Conservation (phyloP, 2,888 invertebrate genomes). For the Galeopsomyia nigrocyanea region DNA sequence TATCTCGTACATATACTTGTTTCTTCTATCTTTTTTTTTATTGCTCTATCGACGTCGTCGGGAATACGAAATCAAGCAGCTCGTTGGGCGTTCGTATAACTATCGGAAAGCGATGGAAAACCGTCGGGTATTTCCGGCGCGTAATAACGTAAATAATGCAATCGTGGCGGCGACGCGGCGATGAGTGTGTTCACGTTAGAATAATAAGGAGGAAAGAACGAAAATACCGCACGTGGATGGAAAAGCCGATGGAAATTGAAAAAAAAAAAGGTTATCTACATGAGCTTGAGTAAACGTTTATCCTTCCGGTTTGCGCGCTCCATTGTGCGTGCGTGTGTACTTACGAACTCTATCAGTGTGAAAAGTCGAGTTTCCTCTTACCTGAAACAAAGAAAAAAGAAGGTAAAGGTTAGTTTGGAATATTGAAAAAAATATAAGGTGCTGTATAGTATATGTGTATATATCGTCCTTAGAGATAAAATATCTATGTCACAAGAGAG, state of each 20-base stretch:
- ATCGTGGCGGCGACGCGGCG: constrained; percentile 21
- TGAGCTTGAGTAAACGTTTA: not conserved
- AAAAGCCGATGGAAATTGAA: constrained; percentile 34
- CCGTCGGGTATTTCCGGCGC: constrained; percentile 18
- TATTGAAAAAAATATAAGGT: no score
- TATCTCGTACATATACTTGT: no score
- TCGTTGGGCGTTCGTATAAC: constrained; percentile 14
- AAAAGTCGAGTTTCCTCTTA: no score
- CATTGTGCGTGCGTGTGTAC: no score
- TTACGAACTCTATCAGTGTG: no score
- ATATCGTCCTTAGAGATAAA: no score
- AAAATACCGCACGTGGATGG: constrained; percentile 35
- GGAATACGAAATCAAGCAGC: constrained; percentile 2
- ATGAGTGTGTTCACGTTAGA: constrained; percentile 13
- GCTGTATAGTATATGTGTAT: no score
- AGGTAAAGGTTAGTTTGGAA: no score
- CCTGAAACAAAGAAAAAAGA: no score
- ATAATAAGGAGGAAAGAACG: constrained; percentile 40
- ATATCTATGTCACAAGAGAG: no score
- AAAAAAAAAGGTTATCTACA: constrained; percentile 9
- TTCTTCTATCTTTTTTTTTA: no score
- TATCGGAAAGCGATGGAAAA: constrained; percentile 38
- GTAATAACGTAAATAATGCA: constrained; percentile 43
- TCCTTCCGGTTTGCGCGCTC: not conserved
- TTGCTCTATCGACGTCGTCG: constrained; percentile 8